Base-by-base conservation (phyloP, 2,888 invertebrate species). In the Ferrisia virgata region DNA sequence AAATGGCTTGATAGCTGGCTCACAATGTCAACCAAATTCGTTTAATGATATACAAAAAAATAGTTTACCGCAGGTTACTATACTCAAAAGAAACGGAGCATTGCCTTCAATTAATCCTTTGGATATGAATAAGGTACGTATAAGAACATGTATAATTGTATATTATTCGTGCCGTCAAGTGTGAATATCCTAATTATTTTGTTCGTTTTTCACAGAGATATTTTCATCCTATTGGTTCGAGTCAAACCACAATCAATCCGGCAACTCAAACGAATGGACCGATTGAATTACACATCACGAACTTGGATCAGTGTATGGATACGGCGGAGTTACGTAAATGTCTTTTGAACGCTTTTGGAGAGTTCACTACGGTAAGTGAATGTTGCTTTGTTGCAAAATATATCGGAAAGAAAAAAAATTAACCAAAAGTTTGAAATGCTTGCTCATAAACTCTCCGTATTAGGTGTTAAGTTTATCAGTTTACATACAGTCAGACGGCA, bases 241-340 rank as follows among this genome's bases (percentile, higher is more conserved):
- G 84, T 80, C 78, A 82, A 36, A 6, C 85, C 6, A 84, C 82
- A 22, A 33, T 64, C 39, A 84, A 81, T 31, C 85, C 84, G 15
- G 6, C 33, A n/a, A 11, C 80, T 64, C 85, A 85, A 76, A 83
- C 76, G 25, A 85, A 39, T 33, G 58, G 81, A 43, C 86, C 90
- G 0, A 90, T 92, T 15, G 92, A 92, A 87, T 89, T 93, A 79
- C 90, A 91, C 86, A 92, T 94, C 40, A 92, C 93, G 15, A 94
- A 94, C 88, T 89, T 94, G 86, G 94, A 94, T 89, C 92, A 92
- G 86, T 92, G 91, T 86, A 92, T 93, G 86, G 92, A 92, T 87
- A 89, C 91, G 0, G 91, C 91, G 85, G 93, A 93, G 86, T 91
- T 94, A 90, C 91, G 91, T 87, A 91, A 91, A 86, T 90, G 92